Base-by-base conservation (phyloP, 2,888 invertebrate species). In the Keiferia lycopersicella region DNA sequence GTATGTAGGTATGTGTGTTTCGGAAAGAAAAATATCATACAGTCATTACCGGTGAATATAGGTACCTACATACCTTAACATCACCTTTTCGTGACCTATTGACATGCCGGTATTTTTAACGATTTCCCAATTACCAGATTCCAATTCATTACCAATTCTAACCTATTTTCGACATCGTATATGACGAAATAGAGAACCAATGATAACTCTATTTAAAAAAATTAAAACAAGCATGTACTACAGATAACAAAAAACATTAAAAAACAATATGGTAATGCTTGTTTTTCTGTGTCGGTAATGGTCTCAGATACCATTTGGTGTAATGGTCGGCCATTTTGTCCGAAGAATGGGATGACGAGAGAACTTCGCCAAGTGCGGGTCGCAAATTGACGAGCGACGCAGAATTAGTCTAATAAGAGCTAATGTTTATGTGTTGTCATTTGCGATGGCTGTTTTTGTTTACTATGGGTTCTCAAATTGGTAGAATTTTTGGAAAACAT, bases 271-370 rank as follows among this genome's bases (percentile, higher is more conserved):
- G 57, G 7, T 16, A 50, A 57, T 57, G 34, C 34, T 16, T 57
- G 16, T 30, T 34, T 16, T 12, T 20, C 18, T 18, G 6, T 39
- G 14, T 57, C 16, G 8, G 53, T 18, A 48, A 48, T 48, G 26
- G 22, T 22, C 14, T 14, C 51, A 53, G 57, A 34, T 11, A 39
- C 7, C 20, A 20, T 39, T 58, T 58, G 8, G 7, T 12, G 16
- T 58, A 58, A 58, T 58, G 58, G 1, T 18, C 39, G 12, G 58
- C 39, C 58, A 58, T 58, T 58, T 58, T 38, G 39, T 16, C 3
- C 16, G 16, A 0, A 34, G 34, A 34, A 30, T 20, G n/a, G 30
- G 34, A 56, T 34, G 56, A 34, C 34, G 56, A 34, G 34, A 34
- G 34, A 34, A 34, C 8, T 34, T 34, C 34, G 6, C 14, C 1